Conservation (phyloP, 2,888 invertebrate genomes). For the Drosophila acutilabella region DNA sequence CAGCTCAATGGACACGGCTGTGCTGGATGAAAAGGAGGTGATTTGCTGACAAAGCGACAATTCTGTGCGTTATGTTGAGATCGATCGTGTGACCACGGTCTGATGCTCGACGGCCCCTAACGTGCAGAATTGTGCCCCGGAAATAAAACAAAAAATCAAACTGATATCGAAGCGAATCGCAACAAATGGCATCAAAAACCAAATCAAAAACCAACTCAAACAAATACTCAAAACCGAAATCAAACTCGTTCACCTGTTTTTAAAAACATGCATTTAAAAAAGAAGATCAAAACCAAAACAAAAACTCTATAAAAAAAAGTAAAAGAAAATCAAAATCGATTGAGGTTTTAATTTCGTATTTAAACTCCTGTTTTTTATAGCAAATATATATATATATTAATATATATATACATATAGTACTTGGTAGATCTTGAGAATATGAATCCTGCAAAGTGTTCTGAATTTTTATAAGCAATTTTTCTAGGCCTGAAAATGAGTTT, state of each 20-base stretch:
- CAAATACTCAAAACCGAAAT: constrained; percentile 60
- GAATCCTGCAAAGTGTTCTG: constrained; percentile 38
- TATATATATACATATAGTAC: constrained; percentile 21
- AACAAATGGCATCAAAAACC: constrained; percentile 32
- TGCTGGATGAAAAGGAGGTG: constrained; percentile 94
- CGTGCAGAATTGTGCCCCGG: constrained; percentile 85
- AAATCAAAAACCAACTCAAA: constrained; percentile 49
- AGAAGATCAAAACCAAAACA: constrained; percentile 13
- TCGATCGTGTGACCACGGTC: constrained; percentile 95
- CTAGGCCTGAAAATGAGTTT: constrained; percentile 67
- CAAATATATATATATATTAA: constrained; percentile 13
- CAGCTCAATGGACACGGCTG: constrained; percentile 91
- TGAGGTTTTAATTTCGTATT: constrained; percentile 64
- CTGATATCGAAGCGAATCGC: constrained; percentile 25
- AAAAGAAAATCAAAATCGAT: constrained; percentile 8
- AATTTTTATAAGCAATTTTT: constrained; percentile 80
- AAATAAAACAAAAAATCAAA: constrained; percentile 57
- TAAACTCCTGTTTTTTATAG: constrained; percentile 52
- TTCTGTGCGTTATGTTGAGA: constrained; percentile 96
- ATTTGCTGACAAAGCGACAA: constrained; percentile 98
- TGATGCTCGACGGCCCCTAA: constrained; percentile 86
- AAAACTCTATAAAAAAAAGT: not conserved
- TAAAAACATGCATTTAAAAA: constrained; percentile 72
- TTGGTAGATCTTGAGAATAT: constrained; percentile 20
- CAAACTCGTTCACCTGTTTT: constrained; percentile 80